phyloP scores from a whole-genome alignment of 2,113 vertebrate genomes.

The Camarhynchus parvulus region DNA sequence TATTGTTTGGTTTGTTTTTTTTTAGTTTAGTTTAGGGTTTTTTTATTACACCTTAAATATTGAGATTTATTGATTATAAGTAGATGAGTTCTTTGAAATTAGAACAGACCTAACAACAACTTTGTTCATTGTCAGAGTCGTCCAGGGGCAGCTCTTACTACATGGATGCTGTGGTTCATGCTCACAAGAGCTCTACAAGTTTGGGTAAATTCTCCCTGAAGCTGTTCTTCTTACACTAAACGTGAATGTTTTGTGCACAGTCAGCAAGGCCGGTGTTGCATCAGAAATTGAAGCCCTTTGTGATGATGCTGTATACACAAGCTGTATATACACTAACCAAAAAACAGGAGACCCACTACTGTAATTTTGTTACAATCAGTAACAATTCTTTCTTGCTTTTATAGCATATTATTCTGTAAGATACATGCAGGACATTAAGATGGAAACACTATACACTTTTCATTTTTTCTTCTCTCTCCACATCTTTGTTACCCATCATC shows the following conservation, averaged over 20 bases:
- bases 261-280: neutral
- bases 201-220: neutral
- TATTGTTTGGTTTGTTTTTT: accelerated
- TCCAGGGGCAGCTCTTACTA: neutral
- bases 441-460: neutral
- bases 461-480: neutral
- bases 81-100: neutral
- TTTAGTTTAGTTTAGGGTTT: neutral
- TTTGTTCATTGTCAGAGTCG: neutral
- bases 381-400: neutral
- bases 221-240: neutral
- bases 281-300: neutral
- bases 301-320: neutral
- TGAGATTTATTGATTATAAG: neutral
- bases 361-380: neutral
- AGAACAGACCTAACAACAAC: neutral
- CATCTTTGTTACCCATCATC: neutral
- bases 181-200: neutral
- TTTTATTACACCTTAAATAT: neutral
- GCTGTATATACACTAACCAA: neutral
- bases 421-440: neutral
- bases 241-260: accelerated
- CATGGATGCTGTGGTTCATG: neutral
- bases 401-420: neutral
- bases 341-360: neutral